A percentile compares a stretch with the other conserved stretches of the same genome.
Evolutionary conservation across 1,140 invertebrate species (phyloP).

Genomic region (Plodia interpunctella): DNA sequence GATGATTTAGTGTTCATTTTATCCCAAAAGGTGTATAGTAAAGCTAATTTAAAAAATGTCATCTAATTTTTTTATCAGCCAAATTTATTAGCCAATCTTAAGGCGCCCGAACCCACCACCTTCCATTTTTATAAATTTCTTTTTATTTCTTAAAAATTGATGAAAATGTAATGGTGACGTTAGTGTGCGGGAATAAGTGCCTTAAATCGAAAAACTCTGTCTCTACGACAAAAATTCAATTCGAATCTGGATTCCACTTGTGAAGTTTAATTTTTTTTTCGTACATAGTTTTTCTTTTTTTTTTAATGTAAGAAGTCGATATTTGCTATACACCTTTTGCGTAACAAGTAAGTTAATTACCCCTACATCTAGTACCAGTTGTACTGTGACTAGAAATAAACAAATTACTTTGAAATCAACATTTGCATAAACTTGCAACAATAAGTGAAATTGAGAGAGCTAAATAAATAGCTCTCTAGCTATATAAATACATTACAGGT

Average conservation of each 20-base stretch:
- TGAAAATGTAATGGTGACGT: too few relatives aligned
- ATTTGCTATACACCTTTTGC: background rate
- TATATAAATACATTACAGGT: background rate
- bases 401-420: conserved; percentile 22
- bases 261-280: too few relatives aligned
- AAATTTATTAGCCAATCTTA: too few relatives aligned
- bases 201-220: too few relatives aligned
- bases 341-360: background rate
- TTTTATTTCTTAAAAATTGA: too few relatives aligned
- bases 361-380: conserved; percentile 56
- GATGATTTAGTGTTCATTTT: conserved; percentile 13
- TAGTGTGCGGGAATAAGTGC: too few relatives aligned
- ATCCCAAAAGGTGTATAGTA: background rate
- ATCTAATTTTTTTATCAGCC: too few relatives aligned
- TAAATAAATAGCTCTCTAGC: conserved; percentile 2
- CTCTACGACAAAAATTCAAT: too few relatives aligned
- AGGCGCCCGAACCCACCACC: too few relatives aligned
- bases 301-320: background rate
- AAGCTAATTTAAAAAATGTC: too few relatives aligned
- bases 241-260: too few relatives aligned
- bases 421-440: conserved; percentile 12
- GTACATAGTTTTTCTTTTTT: background rate
- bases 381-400: conserved; percentile 62
- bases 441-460: conserved; percentile 6
- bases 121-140: too few relatives aligned